Base-by-base conservation (phyloP, 1,140 invertebrate species). In the Hydropsyche tenuis region DNA sequence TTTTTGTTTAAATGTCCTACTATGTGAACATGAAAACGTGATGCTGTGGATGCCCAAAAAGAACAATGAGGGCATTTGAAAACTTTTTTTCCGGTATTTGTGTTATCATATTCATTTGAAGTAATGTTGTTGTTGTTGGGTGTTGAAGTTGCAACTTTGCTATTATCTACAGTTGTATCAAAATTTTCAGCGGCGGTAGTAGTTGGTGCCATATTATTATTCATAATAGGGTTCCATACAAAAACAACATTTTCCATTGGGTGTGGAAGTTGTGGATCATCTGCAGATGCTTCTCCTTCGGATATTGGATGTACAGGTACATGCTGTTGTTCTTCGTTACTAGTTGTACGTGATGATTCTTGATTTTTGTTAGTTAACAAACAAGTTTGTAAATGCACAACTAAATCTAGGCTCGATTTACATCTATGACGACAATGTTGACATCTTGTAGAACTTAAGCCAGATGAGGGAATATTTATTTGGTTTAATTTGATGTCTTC, bases 1-100 rank as follows among this genome's bases (percentile, higher is more conserved):
- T 96, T 95, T 81, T 93, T 93, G 82, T 96, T 96, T 73, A 95
- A 86, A 85, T 96, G 94, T 18, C 94, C 94, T 20, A 96, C 94
- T 77, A 96, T 95, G 83, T 96, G 95, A 18, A 96, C 94, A 81
- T 96, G 94, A 83, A 96, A 96, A 76, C 94, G 88, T 30, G 93
- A 95, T n/a, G 94, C 94, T 20, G 93, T 95, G 11, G 92, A 92
- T 18, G 94, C 93, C 93, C 93, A 96, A 82, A 96, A 96, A 66
- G 90, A 88, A 82, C 94, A 96, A 82, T 94, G 92, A 1, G 94
- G 94, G 83, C 94, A 96, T 83, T 94, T 93, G 84, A 94, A 96
- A 66, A 95, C 93, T 80, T 89, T 89, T 78, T 89, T 88, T 53
- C 84, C 85, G 3, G 43, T 48, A 25, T 66, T 16, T 25, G 46